phyloP scores from a whole-genome alignment of 1,140 invertebrate genomes.

The Rhagoletis zephyria region DNA sequence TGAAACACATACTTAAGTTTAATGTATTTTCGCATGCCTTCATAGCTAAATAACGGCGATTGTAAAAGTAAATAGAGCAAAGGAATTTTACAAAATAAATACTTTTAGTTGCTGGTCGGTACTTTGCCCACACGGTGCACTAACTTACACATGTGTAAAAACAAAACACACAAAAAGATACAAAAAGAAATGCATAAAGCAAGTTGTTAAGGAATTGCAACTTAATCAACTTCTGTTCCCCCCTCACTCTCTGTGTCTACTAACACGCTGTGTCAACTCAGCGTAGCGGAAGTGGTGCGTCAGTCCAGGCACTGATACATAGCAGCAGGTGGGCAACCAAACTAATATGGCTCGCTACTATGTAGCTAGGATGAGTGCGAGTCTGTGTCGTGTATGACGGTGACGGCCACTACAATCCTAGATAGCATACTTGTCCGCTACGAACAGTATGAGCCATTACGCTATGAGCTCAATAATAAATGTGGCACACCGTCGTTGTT shows the following conservation, averaged over 20 bases:
- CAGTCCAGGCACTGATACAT: not conserved
- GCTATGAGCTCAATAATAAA: not conserved
- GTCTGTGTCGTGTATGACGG: not conserved
- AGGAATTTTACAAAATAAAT: conserved; percentile 23
- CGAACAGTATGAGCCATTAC: not conserved
- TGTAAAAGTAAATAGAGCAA: conserved; percentile 25
- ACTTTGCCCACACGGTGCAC: not conserved
- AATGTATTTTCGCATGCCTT: not conserved
- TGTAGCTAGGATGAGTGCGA: not conserved
- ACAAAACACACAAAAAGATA: not conserved
- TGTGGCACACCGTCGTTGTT: not conserved
- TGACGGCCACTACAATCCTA: not conserved
- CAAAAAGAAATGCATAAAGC: not conserved
- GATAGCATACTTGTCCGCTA: not conserved
- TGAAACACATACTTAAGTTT: not conserved
- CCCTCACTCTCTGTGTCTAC: not conserved
- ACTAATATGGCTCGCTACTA: not conserved
- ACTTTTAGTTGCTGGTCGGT: not conserved
- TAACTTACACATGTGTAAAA: not conserved
- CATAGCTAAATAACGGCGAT: conserved; percentile 13
- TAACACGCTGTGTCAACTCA: not conserved
- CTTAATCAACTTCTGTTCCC: not conserved
- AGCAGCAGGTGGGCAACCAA: not conserved
- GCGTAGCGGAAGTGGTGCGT: too few relatives aligned
- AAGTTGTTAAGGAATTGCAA: not conserved